phyloP scores from a whole-genome alignment of 2,888 invertebrate genomes.

The Synanthedon tipuliformis region DNA sequence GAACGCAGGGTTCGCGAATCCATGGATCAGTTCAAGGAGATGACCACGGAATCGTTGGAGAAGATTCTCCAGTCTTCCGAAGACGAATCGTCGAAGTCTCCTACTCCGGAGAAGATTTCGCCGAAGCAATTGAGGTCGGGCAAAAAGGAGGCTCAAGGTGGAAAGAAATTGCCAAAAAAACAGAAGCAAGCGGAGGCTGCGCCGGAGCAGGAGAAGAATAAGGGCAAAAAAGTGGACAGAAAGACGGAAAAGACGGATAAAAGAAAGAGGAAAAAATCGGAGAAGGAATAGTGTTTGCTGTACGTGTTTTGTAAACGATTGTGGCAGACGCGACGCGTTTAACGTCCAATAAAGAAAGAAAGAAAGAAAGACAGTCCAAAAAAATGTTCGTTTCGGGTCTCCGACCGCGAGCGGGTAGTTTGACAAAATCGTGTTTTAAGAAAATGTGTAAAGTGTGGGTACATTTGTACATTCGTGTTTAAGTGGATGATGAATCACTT shows the following conservation, averaged over 20 bases:
- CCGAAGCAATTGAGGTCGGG: slow-evolving; percentile 49
- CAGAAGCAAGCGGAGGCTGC: slow-evolving; percentile 33
- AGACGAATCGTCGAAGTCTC: slow-evolving; percentile 9
- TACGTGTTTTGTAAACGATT: slow-evolving; percentile 36
- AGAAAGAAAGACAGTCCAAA: not conserved
- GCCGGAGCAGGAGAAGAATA: slow-evolving; percentile 32
- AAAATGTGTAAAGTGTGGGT: too few species aligned
- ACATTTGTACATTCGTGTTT: too few species aligned
- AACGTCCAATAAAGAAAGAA: not conserved
- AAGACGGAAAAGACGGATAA: slow-evolving; percentile 26
- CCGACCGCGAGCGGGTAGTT: not conserved
- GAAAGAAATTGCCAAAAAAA: slow-evolving; percentile 45
- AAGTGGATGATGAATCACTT: too few species aligned
- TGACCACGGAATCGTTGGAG: slow-evolving; percentile 5
- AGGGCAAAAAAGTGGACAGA: slow-evolving; percentile 22
- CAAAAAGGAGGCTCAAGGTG: slow-evolving; percentile 32
- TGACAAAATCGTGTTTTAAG: not conserved
- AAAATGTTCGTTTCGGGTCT: not conserved
- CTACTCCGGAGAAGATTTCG: slow-evolving; percentile 34
- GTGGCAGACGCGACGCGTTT: slow-evolving; percentile 42
- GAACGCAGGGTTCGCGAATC: slow-evolving; percentile 2
- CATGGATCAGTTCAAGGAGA: not conserved
- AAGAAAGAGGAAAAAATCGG: slow-evolving; percentile 44
- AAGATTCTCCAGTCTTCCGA: slow-evolving; percentile 4
- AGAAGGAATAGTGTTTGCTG: slow-evolving; percentile 61